Evolutionary conservation across 1,140 invertebrate species (phyloP).

Genomic region (Cherax destructor): DNA sequence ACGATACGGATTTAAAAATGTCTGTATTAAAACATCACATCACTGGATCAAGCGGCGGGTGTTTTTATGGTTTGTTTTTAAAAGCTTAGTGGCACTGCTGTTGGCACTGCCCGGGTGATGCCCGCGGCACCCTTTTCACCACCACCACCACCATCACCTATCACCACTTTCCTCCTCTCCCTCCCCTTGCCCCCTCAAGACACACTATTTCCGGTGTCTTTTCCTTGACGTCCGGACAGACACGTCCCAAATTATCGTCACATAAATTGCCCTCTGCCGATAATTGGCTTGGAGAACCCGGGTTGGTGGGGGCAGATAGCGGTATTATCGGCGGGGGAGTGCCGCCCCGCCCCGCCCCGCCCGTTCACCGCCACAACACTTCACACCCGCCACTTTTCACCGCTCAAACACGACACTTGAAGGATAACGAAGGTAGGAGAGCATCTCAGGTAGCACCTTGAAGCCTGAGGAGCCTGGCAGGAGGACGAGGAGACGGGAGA

Average conservation of each 20-base stretch:
- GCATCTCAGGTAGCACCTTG: constrained; percentile 1
- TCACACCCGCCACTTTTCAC: constrained; percentile 22
- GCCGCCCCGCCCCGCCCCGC: constrained; percentile 18
- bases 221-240: constrained; percentile 12
- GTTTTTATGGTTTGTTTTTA: constrained; percentile 12
- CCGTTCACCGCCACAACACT: background rate
- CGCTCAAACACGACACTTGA: background rate
- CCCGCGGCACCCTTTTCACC: background rate
- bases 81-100: background rate
- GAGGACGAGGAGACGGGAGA: constrained; percentile 2
- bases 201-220: constrained; percentile 52
- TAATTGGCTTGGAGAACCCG: constrained; percentile 16
- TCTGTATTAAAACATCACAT: constrained; percentile 23
- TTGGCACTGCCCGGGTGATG: constrained; percentile 12
- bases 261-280: constrained; percentile 52
- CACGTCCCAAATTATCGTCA: constrained; percentile 38
- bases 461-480: background rate
- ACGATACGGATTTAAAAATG: background rate
- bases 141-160: background rate
- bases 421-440: constrained; percentile 3
- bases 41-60: constrained; percentile 17
- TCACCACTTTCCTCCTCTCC: constrained; percentile 7
- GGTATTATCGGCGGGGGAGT: background rate
- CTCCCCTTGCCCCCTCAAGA: constrained; percentile 9
- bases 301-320: constrained; percentile 3